A percentile compares a stretch with the other conserved stretches of the same genome.
Evolutionary conservation across 2,113 vertebrate species (phyloP).

Genomic region (Hipposideros armiger): DNA sequence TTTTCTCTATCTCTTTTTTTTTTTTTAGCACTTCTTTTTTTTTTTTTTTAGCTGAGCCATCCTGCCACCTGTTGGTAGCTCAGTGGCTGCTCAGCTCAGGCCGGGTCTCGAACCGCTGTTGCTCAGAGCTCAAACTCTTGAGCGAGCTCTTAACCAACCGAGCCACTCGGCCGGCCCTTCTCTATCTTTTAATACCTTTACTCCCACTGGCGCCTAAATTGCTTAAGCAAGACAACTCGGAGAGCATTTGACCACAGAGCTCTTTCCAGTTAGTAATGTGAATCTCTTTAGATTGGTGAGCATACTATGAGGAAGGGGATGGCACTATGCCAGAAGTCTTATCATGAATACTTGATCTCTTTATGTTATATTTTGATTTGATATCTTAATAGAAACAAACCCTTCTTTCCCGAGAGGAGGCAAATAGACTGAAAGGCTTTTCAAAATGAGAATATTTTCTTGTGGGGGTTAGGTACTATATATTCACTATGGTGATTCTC

Average conservation of each 20-base stretch:
- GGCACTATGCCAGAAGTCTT: not conserved
- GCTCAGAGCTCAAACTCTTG: no score
- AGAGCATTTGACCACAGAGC: not conserved
- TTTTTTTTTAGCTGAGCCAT: no score
- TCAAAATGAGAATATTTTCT: not conserved
- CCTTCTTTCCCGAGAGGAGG: not conserved
- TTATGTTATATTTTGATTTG: not conserved
- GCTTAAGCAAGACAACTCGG: not conserved
- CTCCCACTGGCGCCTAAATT: not conserved
- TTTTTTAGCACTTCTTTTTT: no score
- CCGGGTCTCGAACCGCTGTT: no score
- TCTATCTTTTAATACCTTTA: conserved; percentile 18
- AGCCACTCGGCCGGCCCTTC: not conserved
- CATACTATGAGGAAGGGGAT: not conserved
- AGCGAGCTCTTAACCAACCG: no score
- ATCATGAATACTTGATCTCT: not conserved
- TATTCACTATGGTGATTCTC: not conserved
- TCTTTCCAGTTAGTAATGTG: not conserved
- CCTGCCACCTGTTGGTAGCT: no score
- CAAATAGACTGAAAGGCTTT: not conserved
- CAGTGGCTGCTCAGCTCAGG: no score
- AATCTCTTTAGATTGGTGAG: not conserved
- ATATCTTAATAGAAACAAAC: not conserved
- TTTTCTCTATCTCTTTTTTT: not conserved
- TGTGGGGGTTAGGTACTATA: not conserved